These are phyloP conservation scores for Cricetomys ansorgei DNA, from an alignment of 2,113 vertebrate species.

Conservation along the genomic window DNA sequence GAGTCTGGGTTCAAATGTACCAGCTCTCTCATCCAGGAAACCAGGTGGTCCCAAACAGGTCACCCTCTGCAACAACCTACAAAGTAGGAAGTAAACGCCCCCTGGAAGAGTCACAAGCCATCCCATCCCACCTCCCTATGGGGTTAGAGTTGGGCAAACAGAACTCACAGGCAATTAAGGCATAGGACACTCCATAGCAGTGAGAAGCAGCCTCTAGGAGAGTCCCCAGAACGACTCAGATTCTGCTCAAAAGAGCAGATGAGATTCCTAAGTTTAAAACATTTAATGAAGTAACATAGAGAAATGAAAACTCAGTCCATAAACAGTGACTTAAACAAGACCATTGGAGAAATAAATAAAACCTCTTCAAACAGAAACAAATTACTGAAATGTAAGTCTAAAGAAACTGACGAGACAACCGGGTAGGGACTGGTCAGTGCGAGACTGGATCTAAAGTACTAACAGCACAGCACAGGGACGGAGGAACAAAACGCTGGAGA, in stretches of 20 bases:
- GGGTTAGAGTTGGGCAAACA: neutral
- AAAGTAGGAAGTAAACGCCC: neutral
- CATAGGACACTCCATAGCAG: neutral
- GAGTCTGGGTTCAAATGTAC: neutral
- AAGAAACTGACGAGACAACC: neutral
- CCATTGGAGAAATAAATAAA: constrained; percentile 5
- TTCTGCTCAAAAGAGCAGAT: neutral
- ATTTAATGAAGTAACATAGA: constrained; percentile 7
- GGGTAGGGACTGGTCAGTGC: neutral
- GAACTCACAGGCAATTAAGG: neutral
- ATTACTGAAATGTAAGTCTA: neutral
- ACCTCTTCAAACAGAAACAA: constrained; percentile 36
- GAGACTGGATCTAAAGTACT: neutral
- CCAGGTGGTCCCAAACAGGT: neutral
- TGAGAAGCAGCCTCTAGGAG: neutral
- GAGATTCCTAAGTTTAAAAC: constrained; percentile 4
- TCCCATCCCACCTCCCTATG: neutral
- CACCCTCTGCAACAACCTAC: neutral
- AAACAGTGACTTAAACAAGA: neutral
- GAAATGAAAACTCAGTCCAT: constrained; percentile 4
- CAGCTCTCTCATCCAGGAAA: neutral
- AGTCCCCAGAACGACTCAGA: neutral
- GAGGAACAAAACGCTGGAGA: neutral
- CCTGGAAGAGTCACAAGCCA: neutral
- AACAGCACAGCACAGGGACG: neutral